phyloP scores from a whole-genome alignment of 2,888 invertebrate species.

The Diarsia brunnea region DNA sequence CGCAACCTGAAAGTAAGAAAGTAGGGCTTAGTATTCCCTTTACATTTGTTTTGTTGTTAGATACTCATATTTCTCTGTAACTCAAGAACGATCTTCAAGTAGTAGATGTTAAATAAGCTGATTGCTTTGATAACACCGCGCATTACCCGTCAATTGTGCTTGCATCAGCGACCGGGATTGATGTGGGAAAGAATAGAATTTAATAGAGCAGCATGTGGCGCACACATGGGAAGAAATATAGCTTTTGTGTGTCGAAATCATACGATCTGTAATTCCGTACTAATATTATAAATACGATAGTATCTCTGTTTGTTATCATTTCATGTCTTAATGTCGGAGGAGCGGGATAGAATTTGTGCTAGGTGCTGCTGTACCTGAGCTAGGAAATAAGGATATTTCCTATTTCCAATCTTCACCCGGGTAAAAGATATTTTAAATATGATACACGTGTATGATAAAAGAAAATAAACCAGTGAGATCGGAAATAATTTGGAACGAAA shows the following conservation, averaged over 20 bases:
- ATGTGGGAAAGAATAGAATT: constrained; percentile 52
- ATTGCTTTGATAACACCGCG: constrained; percentile 38
- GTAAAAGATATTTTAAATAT: neutral
- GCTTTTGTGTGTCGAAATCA: neutral
- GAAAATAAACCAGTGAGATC: constrained; percentile 10
- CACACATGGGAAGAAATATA: constrained; percentile 14
- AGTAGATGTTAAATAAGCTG: constrained; percentile 31
- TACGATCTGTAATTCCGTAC: neutral
- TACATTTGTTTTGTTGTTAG: neutral
- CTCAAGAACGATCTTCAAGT: constrained; percentile 3
- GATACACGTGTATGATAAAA: constrained; percentile 14
- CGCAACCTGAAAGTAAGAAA: too few species aligned
- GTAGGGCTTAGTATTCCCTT: neutral
- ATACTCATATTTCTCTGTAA: constrained; percentile 2
- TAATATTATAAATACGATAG: neutral
- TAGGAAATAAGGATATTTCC: neutral
- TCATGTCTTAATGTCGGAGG: neutral
- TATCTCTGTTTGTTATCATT: neutral
- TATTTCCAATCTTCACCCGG: neutral
- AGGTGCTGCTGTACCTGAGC: too few species aligned
- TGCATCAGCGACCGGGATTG: constrained; percentile 50
- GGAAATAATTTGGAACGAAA: constrained; percentile 9
- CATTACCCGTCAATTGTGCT: constrained; percentile 46
- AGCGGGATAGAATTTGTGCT: neutral
- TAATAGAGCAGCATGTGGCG: constrained; percentile 42